These are phyloP conservation scores for Tapirus terrestris DNA, from an alignment of 2,113 vertebrate species.

Conservation along the genomic window DNA sequence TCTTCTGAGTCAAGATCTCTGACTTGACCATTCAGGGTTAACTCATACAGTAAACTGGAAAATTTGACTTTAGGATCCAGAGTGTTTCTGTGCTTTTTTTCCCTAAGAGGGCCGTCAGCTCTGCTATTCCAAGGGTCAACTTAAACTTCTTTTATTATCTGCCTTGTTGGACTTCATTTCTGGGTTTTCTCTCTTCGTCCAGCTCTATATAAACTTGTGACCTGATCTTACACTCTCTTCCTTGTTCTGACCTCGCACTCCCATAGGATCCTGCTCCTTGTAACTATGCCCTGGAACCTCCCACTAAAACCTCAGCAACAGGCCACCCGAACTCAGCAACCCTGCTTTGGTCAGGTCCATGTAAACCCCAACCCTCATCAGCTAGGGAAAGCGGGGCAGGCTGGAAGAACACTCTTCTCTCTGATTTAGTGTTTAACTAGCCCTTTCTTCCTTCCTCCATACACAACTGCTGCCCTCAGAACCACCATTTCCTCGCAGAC, in stretches of 20 bases:
- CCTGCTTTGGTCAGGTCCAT: not conserved
- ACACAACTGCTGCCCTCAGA: not conserved
- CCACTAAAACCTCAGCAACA: not conserved
- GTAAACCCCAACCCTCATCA: not conserved
- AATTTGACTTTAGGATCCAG: not conserved
- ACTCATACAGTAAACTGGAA: not conserved
- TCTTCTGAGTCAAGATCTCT: not conserved
- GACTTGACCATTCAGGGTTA: not conserved
- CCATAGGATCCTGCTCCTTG: not conserved
- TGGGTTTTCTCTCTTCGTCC: not conserved
- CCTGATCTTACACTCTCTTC: not conserved
- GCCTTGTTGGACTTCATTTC: not conserved
- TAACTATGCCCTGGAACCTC: not conserved
- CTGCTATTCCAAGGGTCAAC: not conserved
- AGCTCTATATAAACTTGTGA: not conserved
- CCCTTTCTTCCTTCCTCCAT: not conserved
- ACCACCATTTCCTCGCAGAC: not conserved
- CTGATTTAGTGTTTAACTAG: not conserved
- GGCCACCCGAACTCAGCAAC: not conserved
- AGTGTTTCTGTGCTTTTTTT: not conserved
- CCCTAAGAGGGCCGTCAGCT: not conserved
- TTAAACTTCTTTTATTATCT: not conserved
- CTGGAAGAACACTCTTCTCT: not conserved
- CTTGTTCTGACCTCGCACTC: not conserved
- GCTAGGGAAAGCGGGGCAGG: too few relatives aligned